These are phyloP conservation scores for Myotis vivesi DNA, from an alignment of 2,797 vertebrate genomes.

Conservation along the genomic window DNA sequence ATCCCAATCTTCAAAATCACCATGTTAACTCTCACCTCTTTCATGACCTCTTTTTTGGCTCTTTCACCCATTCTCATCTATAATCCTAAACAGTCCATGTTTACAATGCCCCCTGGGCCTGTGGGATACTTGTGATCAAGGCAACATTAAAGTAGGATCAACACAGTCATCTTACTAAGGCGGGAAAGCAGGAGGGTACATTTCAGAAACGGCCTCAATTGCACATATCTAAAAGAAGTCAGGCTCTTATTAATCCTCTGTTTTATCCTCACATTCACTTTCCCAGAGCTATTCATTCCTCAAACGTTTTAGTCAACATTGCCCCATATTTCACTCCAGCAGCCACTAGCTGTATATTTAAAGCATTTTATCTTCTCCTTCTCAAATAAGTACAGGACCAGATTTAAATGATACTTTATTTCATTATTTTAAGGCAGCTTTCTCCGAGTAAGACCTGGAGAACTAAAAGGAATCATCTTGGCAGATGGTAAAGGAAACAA, in stretches of 20 bases:
- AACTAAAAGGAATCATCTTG: constrained; percentile 20
- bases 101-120: not conserved
- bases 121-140: not conserved
- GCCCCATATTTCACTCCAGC: constrained; percentile 27
- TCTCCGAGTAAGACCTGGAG: constrained; percentile 44
- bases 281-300: not conserved
- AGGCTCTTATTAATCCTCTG: not conserved
- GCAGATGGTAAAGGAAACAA: constrained; percentile 46
- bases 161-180: not conserved
- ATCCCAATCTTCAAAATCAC: not conserved
- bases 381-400: not conserved
- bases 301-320: constrained; percentile 30
- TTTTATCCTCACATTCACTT: constrained; percentile 20
- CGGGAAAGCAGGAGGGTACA: not conserved
- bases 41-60: not conserved
- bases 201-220: not conserved
- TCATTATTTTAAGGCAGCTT: constrained; percentile 51
- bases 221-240: not conserved
- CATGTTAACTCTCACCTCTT: not conserved
- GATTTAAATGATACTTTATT: constrained; percentile 56
- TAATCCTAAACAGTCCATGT: not conserved
- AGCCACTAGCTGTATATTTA: constrained; percentile 9
- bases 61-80: not conserved
- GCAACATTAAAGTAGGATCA: not conserved
- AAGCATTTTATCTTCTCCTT: constrained; percentile 11